Evolutionary conservation across 92 coral and sea anemone species (phyloP), one percentile per base, ranked within the genome.

Genomic region (Zoanthus solanderi): DNA sequence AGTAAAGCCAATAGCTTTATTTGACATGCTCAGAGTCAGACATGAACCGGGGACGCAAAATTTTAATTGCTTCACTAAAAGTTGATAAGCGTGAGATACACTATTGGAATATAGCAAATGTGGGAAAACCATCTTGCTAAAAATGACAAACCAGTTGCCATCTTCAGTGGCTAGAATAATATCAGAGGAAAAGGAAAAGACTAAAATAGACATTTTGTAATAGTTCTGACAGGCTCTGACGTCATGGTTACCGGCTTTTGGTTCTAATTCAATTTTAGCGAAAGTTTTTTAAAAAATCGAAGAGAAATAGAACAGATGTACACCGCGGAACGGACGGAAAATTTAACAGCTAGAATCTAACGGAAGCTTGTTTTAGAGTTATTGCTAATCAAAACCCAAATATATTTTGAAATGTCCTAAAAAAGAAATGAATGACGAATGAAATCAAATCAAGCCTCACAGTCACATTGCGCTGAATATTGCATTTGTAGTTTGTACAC

Each of bases 141-240:
- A 28, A 54, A 11, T 16, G 28, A 9, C 14, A 50, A 80, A 65
- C 54, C 73, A 80, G 9, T 37, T 80, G 85, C 18, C 63, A 30
- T 63, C 37, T 63, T 17, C 14, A 67, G 57, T 12, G n/a, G 75
- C 45, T 65, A 14, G 28, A 63, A 17, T 16, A 17, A 23, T 32
- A 14, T 60, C 12, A 61, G 72, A 44, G 61, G 76, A 58, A 78
- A 58, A 78, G 71, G 30, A 46, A 66, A 46, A 5, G 75, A 66
- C 63, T 10, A 28, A 81, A 81, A 81, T 81, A 81, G 85, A 66
- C 18, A 79, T 42, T 34, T 63, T n/a, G 45, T 30, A 78, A 7
- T 72, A 42, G 58, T 1, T 67, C 63, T 46, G 34, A 71, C 54
- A 58, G 73, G n/a, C 42, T n/a, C 66, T 81, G 85, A 81, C 85